phyloP scores from a whole-genome alignment of 2,888 invertebrate genomes.

The Aproaerema taeniolella region DNA sequence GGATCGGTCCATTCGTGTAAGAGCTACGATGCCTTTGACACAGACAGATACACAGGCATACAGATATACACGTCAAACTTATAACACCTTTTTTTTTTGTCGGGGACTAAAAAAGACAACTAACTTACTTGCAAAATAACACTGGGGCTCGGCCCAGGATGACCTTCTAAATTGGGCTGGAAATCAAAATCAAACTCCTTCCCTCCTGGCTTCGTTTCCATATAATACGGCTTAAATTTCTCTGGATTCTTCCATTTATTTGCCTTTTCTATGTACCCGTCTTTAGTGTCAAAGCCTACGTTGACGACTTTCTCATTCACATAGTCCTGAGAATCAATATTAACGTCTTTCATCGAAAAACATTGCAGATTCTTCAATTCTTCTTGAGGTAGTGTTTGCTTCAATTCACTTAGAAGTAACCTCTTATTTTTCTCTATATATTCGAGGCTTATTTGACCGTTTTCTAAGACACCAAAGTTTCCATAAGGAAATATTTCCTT shows the following conservation, averaged over 20 bases:
- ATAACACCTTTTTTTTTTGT: too few relatives aligned
- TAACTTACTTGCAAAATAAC: constrained; percentile 86
- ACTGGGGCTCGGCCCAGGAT: constrained; percentile 96
- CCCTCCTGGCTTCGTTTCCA: constrained; percentile 40
- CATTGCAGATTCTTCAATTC: constrained; percentile 52
- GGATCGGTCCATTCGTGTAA: too few relatives aligned
- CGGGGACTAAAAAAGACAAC: too few relatives aligned
- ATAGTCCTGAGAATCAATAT: constrained; percentile 50
- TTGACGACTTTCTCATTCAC: constrained; percentile 53
- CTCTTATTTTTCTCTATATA: constrained; percentile 61
- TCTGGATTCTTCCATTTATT: constrained; percentile 24
- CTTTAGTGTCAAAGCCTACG: constrained; percentile 53
- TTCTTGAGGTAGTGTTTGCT: constrained; percentile 31
- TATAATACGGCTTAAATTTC: constrained; percentile 47
- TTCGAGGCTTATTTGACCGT: constrained; percentile 48
- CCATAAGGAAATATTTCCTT: constrained; percentile 52
- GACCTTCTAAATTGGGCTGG: constrained; percentile 87
- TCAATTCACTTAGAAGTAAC: constrained; percentile 39
- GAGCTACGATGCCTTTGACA: too few relatives aligned
- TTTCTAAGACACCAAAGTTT: constrained; percentile 25
- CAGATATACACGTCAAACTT: too few relatives aligned
- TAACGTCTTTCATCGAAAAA: constrained; percentile 67
- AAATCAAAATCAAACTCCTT: constrained; percentile 87
- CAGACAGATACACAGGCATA: too few relatives aligned
- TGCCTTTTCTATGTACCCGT: constrained; percentile 43